Evolutionary conservation across 2,888 invertebrate genomes (phyloP).

Genomic region (Scelioninae gen. 2): DNA sequence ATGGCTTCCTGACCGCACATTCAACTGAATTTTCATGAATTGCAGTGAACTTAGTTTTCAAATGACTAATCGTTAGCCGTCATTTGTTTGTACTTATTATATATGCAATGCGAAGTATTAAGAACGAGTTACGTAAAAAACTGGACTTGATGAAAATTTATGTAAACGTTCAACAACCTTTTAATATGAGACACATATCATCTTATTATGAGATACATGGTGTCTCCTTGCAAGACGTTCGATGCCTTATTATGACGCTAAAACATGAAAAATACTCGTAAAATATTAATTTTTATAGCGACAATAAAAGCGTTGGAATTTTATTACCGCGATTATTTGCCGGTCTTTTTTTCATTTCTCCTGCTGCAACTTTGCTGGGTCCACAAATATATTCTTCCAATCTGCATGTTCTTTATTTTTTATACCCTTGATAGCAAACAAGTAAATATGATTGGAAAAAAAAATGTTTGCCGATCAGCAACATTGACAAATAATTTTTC

Average conservation of each 20-base stretch:
- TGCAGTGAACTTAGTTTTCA: no score
- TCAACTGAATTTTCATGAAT: no score
- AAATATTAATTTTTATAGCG: constrained; percentile 24
- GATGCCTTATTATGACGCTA: constrained; percentile 27
- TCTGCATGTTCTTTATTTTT: background rate
- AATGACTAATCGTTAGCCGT: no score
- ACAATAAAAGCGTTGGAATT: constrained; percentile 24
- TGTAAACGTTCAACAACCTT: constrained; percentile 35
- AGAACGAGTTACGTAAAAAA: constrained; percentile 20
- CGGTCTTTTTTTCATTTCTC: background rate
- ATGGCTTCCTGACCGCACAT: no score
- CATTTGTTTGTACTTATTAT: no score
- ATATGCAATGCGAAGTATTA: no score
- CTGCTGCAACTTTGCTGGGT: no score
- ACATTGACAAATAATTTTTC: no score
- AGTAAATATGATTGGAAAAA: background rate
- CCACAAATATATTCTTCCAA: background rate
- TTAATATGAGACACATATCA: constrained; percentile 34
- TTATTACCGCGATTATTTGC: constrained; percentile 21
- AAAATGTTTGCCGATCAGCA: background rate
- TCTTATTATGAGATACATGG: constrained; percentile 30
- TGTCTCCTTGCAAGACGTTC: constrained; percentile 16
- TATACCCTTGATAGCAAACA: background rate
- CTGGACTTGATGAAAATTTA: constrained; percentile 25
- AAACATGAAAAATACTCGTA: constrained; percentile 37